phyloP scores from a whole-genome alignment of 2,888 invertebrate species.

The Pachycephus smyrnensis region DNA sequence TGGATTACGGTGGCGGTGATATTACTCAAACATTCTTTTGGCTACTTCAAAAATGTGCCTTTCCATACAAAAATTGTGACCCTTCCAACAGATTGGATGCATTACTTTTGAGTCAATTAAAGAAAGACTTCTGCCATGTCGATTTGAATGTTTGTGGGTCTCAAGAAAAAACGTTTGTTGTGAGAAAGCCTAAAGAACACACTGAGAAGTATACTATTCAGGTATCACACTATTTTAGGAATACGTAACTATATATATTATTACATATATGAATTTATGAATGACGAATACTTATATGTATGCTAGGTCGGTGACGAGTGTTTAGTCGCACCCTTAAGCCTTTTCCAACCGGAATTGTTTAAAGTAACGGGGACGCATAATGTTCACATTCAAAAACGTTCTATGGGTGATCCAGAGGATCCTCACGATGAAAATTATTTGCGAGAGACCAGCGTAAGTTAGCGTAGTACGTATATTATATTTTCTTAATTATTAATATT shows the following conservation, averaged over 20 bases:
- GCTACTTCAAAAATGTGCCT: conserved; percentile 89
- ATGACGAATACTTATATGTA: conserved; percentile 1
- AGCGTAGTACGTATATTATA: background rate
- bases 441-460: conserved; percentile 82
- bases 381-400: conserved; percentile 78
- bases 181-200: conserved; percentile 78
- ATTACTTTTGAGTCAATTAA: conserved; percentile 83
- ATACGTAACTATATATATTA: background rate
- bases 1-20: conserved; percentile 93
- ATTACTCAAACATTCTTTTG: conserved; percentile 90
- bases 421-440: conserved; percentile 94
- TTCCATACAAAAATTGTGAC: conserved; percentile 87
- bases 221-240: conserved; percentile 49
- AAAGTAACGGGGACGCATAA: conserved; percentile 84
- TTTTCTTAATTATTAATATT: background rate
- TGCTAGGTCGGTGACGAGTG: conserved; percentile 89
- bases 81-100: conserved; percentile 82
- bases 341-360: conserved; percentile 90
- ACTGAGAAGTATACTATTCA: conserved; percentile 81
- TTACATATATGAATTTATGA: conserved; percentile 11
- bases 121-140: conserved; percentile 91
- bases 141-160: conserved; percentile 91
- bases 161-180: conserved; percentile 82
- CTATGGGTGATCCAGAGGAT: conserved; percentile 87
- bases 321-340: conserved; percentile 88